phyloP scores from a whole-genome alignment of 2,113 vertebrate genomes.

The Phylloscopus trochiloides region DNA sequence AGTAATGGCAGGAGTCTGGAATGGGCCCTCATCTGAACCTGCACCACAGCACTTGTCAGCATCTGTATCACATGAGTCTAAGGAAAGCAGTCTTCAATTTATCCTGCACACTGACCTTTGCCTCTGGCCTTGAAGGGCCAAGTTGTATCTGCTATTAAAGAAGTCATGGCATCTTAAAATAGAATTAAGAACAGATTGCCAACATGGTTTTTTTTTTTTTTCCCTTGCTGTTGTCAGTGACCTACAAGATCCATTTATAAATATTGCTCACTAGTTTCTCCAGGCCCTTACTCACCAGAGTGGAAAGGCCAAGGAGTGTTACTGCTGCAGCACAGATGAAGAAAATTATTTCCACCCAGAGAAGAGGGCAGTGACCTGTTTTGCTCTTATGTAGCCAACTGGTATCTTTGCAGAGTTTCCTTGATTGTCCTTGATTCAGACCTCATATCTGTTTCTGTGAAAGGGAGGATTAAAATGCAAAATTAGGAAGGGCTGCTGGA shows the following conservation, averaged over 20 bases:
- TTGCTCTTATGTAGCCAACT: neutral
- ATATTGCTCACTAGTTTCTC: neutral
- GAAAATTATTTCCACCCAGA: constrained; percentile 2
- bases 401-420: neutral
- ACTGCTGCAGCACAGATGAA: neutral
- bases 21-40: neutral
- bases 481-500: neutral
- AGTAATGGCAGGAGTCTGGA: neutral
- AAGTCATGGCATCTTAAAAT: neutral
- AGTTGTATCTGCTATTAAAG: neutral
- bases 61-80: neutral
- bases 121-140: neutral
- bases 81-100: neutral
- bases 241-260: constrained; percentile 7
- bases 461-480: neutral
- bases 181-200: neutral
- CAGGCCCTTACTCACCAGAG: neutral
- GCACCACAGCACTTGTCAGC: neutral
- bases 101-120: neutral
- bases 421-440: neutral
- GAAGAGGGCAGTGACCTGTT: neutral
- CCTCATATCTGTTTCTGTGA: neutral
- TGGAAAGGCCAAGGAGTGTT: constrained; percentile 26
- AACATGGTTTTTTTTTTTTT: neutral
- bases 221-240: neutral